phyloP scores from a whole-genome alignment of 2,797 vertebrate species.

The Naso thynnoides region DNA sequence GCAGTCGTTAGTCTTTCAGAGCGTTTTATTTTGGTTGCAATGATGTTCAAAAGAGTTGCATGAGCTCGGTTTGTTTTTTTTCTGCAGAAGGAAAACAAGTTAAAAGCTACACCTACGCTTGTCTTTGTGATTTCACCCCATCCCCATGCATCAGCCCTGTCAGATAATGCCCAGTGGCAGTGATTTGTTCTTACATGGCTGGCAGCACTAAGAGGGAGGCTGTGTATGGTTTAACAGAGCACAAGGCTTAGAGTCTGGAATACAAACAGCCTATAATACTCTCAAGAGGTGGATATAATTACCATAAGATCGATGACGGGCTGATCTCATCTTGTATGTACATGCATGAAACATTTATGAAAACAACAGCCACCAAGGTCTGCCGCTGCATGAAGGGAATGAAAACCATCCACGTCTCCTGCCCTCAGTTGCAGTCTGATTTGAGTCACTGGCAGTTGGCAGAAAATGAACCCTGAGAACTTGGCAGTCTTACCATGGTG shows the following conservation, averaged over 20 bases:
- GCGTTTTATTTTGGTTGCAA: constrained; percentile 41
- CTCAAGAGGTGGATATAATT: constrained; percentile 61
- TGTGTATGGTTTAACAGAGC: constrained; percentile 57
- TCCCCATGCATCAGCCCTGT: constrained; percentile 61
- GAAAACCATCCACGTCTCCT: constrained; percentile 15
- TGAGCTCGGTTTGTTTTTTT: constrained; percentile 14
- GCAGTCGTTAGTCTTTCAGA: constrained; percentile 30
- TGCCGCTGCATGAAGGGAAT: constrained; percentile 18
- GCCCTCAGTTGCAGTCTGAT: constrained; percentile 18
- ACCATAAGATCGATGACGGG: constrained; percentile 64
- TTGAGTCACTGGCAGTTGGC: constrained; percentile 20
- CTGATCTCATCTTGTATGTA: constrained; percentile 37
- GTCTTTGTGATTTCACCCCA: constrained; percentile 68
- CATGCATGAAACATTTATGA: constrained; percentile 56
- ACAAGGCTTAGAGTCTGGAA: constrained; percentile 46
- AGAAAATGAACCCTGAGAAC: constrained; percentile 44
- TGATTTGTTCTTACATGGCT: constrained; percentile 70
- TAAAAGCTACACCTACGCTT: constrained; percentile 72
- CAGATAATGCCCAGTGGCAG: constrained; percentile 68
- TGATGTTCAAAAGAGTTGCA: constrained; percentile 46
- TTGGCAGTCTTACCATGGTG: constrained; percentile 21
- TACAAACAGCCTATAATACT: constrained; percentile 52
- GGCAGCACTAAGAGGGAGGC: constrained; percentile 50
- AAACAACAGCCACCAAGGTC: constrained; percentile 26
- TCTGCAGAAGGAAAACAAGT: constrained; percentile 46